Evolutionary conservation across 2,797 vertebrate genomes (phyloP), one percentile per base, ranked within the genome.

Genomic region (Sebastes diaconus): DNA sequence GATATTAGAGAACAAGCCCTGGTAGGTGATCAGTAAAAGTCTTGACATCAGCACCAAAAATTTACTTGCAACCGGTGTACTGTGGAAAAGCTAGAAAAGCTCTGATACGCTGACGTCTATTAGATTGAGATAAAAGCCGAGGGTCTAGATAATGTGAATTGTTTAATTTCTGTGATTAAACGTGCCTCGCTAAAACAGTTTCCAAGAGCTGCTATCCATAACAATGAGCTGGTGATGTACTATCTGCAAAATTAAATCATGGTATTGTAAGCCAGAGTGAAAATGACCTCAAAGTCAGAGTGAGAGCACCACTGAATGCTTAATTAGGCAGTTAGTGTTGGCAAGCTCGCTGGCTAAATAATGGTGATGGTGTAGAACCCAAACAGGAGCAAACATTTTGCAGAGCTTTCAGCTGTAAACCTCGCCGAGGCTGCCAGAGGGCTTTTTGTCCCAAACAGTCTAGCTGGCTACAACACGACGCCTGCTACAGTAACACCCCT

Each of bases 241-340:
- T 90, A 80, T 89, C 86, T 86, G 76, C 85, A 75, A 89, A 92
- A 93, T 93, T 73, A 88, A 92, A 92, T 89, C 73, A 88, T 80
- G 86, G 80, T 61, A 84, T 91, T 92, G 84, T 86, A 87, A 91
- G 84, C 80, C 83, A 65, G 79, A 86, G 81, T 89, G 88, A 92
- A 88, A 94, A 93, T 94, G 87, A 93, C 92, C 92, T 92, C 86
- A 89, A 91, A 87, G 91, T 93, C 89, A 86, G 79, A 76, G 73
- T 70, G 80, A 89, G 84, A 88, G 90, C 75, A 73, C 77, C 60
- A 50, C 82, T 88, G 90, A 92, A 93, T 90, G 87, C 87, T 86
- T 92, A 90, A 94, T 94, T 92, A 90, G 82, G 83, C 90, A 82
- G 89, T 92, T 87, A 90, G 84, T 79, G 87, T 91, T 92, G 93